Evolutionary conservation across 2,113 vertebrate genomes (phyloP).

Genomic region (Patagioenas fasciata): DNA sequence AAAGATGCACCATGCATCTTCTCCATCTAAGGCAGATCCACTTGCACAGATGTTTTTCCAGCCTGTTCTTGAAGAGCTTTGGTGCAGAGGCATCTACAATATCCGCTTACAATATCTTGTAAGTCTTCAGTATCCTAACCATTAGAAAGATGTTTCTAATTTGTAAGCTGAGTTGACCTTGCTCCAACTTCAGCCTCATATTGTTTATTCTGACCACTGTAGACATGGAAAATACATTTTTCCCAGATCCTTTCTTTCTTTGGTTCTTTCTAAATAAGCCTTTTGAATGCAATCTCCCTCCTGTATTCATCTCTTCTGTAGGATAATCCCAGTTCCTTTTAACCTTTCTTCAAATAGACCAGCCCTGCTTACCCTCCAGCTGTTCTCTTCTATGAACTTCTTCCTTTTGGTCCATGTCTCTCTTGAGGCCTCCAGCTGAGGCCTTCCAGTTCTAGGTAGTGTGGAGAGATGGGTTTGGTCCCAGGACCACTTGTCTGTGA

Average conservation of each 20-base stretch:
- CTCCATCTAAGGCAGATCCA: background rate
- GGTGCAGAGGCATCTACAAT: background rate
- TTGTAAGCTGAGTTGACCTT: background rate
- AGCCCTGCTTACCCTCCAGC: background rate
- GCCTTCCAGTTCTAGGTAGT: background rate
- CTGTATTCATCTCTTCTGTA: fast-evolving
- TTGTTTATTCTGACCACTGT: background rate
- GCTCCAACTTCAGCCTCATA: background rate
- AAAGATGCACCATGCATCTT: background rate
- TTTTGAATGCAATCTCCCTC: background rate
- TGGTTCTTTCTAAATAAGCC: background rate
- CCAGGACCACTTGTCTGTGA: background rate
- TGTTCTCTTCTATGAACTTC: background rate
- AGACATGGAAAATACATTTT: background rate
- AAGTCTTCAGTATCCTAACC: background rate
- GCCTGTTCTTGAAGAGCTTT: background rate
- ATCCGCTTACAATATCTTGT: background rate
- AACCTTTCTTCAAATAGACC: background rate
- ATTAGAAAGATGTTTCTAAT: background rate
- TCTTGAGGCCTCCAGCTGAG: background rate
- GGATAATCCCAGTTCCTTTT: background rate
- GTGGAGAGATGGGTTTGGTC: background rate
- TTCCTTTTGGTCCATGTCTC: background rate
- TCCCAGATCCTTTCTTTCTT: background rate
- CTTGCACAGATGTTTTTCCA: background rate